These are phyloP conservation scores for Rhizomys pruinosus DNA, from an alignment of 2,113 vertebrate species.

Conservation along the genomic window DNA sequence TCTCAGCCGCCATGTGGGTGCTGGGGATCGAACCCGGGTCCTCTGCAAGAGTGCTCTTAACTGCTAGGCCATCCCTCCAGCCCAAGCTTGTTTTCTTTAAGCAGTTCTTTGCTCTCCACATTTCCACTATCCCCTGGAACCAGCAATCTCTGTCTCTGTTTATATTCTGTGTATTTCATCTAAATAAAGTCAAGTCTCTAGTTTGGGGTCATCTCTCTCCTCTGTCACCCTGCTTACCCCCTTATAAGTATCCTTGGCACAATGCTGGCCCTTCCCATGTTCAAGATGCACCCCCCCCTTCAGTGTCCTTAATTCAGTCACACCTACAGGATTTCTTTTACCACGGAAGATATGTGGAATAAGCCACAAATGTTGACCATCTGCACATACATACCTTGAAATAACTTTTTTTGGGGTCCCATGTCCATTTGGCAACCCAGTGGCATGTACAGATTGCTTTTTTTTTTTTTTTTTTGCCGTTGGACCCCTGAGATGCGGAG, in stretches of 20 bases:
- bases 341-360: background rate
- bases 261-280: fast-evolving
- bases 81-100: too few species aligned
- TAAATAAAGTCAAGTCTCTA: background rate
- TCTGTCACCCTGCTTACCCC: background rate
- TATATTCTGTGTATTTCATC: background rate
- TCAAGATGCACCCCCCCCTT: background rate
- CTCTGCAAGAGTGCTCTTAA: too few species aligned
- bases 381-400: background rate
- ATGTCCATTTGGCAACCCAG: background rate
- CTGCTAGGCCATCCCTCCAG: too few species aligned
- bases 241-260: background rate
- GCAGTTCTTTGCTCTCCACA: too few species aligned
- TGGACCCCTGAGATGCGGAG: background rate
- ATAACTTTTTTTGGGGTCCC: background rate
- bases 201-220: background rate
- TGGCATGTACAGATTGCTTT: background rate
- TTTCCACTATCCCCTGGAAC: fast-evolving
- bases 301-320: background rate
- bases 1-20: too few species aligned
- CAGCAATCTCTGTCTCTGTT: background rate
- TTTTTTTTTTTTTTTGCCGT: too few species aligned
- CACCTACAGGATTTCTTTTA: background rate
- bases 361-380: background rate
- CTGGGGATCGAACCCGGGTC: too few species aligned